Evolutionary conservation across 1,140 invertebrate species (phyloP).

Genomic region (Drosophila nikananu): DNA sequence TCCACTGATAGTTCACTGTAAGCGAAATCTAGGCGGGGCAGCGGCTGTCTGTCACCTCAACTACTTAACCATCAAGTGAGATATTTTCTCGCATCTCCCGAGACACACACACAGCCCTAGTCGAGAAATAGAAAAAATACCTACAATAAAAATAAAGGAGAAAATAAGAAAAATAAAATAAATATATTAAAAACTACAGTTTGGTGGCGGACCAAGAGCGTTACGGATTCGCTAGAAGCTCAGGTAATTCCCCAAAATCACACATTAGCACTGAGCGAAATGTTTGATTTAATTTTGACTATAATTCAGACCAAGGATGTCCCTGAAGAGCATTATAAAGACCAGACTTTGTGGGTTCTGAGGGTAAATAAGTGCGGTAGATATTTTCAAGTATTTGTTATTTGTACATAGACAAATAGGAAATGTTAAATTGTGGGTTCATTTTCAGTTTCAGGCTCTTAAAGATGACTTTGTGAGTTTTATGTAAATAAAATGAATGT

Average conservation of each 20-base stretch:
- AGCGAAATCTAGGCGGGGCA: constrained; percentile 59
- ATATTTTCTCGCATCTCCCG: constrained; percentile 74
- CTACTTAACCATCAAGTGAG: constrained; percentile 79
- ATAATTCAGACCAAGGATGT: constrained; percentile 1
- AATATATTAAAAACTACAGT: constrained; percentile 13
- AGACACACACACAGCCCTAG: constrained; percentile 7
- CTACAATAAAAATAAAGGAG: background rate
- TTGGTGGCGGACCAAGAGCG: constrained; percentile 28
- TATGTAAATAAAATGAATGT: background rate
- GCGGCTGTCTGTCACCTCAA: constrained; percentile 61
- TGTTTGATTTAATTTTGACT: background rate
- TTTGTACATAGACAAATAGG: background rate
- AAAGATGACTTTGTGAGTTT: background rate
- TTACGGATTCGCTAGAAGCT: constrained; percentile 70
- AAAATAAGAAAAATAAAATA: constrained; percentile 20
- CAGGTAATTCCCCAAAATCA: constrained; percentile 72
- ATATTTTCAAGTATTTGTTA: background rate
- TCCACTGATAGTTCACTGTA: background rate
- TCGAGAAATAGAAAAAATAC: constrained; percentile 2
- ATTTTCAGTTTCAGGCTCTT: background rate
- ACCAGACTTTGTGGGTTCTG: background rate
- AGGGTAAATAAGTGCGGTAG: background rate
- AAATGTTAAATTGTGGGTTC: background rate
- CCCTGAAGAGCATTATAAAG: background rate
- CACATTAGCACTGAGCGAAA: constrained; percentile 54